Evolutionary conservation across 1,140 invertebrate species (phyloP), one percentile per base, ranked within the genome.

Genomic region (Plodia interpunctella): DNA sequence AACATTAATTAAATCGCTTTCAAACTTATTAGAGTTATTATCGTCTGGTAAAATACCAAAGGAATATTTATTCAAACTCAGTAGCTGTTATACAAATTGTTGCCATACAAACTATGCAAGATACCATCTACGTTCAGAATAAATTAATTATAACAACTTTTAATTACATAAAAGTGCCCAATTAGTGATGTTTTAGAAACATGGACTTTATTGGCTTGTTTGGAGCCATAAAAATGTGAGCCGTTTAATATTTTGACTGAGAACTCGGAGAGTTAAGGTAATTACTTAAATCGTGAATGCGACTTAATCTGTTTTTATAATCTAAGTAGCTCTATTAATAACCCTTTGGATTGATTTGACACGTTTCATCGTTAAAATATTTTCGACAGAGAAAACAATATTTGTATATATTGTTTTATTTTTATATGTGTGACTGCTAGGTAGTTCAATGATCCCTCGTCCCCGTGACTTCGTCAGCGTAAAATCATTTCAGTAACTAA

Each of bases 71-170:
- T 65, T 64, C 49, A 62, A 75, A 53, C 67, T 66, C 69, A 66
- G 75, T 63, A 79, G 75, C 75, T 67, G 66, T 60, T 66, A 25
- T 66, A 83, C 78, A 83, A 83, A 81, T 85, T 80, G 72, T 82
- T 80, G 78, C 66, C 72, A 66, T 70, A 68, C 65, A 69, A 83
- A 80, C 72, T 76, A 84, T 82, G 74, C 56, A 64, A 69, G 75
- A 83, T 85, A 81, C 61, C 69, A 80, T 85, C 79, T 58, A 60
- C 58, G 35, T 28, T 72, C 59, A 51, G 69, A 74, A 82, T 81
- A 75, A 85, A 83, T 85, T 81, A 71, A 72, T 76, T 75, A 72
- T 63, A 59, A 59, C 64, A 63, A 78, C 66, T 62, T 77, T 49
- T 72, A 72, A 74, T 72, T 76, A 68, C 57, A 68, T 63, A 57